phyloP scores from a whole-genome alignment of 2,797 vertebrate genomes.

The Synanceia verrucosa region DNA sequence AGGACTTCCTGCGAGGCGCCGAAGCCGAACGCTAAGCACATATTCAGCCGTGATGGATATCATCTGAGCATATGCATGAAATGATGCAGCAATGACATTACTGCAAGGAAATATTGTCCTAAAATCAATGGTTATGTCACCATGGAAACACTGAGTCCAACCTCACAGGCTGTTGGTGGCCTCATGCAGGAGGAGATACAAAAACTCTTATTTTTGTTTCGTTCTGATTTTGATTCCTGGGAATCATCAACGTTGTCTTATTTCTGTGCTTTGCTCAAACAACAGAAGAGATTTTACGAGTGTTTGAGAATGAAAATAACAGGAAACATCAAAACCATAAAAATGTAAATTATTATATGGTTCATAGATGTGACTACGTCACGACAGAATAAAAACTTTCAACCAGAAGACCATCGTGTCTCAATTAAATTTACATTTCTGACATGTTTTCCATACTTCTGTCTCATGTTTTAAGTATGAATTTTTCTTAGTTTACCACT shows the following conservation, averaged over 20 bases:
- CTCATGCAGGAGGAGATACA: not conserved
- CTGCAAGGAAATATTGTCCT: conserved; percentile 1
- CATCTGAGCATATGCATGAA: not conserved
- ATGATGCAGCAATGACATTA: not conserved
- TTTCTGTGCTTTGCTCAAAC: too few relatives aligned
- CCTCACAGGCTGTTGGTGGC: not conserved
- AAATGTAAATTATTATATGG: not conserved
- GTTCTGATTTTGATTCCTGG: not conserved
- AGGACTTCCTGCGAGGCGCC: conserved; percentile 12
- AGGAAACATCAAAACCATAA: too few relatives aligned
- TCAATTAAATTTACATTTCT: not conserved
- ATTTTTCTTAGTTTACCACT: not conserved
- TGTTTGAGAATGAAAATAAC: not conserved
- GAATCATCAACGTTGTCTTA: not conserved
- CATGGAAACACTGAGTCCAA: conserved; percentile 38
- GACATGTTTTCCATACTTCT: not conserved
- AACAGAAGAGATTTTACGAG: not conserved
- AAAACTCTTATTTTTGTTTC: not conserved
- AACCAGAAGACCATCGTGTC: not conserved
- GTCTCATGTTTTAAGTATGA: not conserved
- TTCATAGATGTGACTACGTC: not conserved
- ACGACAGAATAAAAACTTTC: not conserved
- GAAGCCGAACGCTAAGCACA: conserved; percentile 11
- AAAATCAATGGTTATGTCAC: conserved; percentile 29
- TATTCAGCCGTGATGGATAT: not conserved